Conservation (phyloP, 2,113 vertebrate genomes). For the Excalfactoria chinensis region DNA sequence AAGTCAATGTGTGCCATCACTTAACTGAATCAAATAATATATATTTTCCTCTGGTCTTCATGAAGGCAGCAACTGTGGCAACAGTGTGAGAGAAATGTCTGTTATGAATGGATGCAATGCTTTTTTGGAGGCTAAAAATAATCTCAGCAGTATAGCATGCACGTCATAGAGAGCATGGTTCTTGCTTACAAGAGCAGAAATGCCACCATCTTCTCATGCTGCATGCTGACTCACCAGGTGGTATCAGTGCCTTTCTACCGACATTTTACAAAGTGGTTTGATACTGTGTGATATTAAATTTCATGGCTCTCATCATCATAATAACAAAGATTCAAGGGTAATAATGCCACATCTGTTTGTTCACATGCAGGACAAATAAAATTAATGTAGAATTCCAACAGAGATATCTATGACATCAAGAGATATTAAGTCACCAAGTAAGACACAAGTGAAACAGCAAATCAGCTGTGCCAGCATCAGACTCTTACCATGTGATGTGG, state of each 20-base stretch:
- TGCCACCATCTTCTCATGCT: neutral
- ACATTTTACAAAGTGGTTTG: neutral
- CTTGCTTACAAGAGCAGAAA: neutral
- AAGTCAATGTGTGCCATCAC: neutral
- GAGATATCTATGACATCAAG: neutral
- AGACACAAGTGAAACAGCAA: neutral
- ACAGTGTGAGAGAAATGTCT: neutral
- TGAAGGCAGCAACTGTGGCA: neutral
- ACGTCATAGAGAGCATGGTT: accelerated
- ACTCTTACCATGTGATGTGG: neutral
- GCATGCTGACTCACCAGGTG: neutral
- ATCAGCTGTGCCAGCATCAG: neutral
- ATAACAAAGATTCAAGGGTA: neutral
- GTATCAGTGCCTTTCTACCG: neutral
- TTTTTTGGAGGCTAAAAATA: neutral
- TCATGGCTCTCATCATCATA: neutral
- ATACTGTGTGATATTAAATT: neutral
- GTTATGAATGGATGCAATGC: neutral
- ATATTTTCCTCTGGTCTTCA: neutral
- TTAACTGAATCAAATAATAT: neutral
- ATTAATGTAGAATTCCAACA: neutral
- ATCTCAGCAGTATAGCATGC: neutral
- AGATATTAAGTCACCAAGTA: neutral
- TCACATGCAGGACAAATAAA: neutral
- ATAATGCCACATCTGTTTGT: neutral